Evolutionary conservation across 2,113 vertebrate species (phyloP), one percentile per base, ranked within the genome.

Genomic region (Ptyas mucosa): DNA sequence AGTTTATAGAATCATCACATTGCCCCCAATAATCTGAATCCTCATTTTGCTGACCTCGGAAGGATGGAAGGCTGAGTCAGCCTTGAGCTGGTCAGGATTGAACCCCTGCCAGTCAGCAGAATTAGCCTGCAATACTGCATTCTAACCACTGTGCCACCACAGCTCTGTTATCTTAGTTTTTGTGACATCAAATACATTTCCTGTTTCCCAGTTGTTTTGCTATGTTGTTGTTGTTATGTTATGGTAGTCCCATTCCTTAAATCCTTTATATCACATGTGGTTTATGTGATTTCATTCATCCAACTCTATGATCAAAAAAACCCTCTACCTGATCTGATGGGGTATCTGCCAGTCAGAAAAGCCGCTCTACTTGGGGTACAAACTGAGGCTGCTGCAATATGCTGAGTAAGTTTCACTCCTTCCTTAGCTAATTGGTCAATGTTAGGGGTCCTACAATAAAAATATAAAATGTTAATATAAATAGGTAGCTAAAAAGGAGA

Each of bases 301-400:
- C 15, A 39, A 15, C 5, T 87, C 11, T 57, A 26, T 14, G 15
- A 49, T 75, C 7, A 49, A n/a, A 57, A 24, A 88, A 0, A 0
- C 15, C n/a, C 4, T 90, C 26, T 18, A 98, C 98, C 98, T 97
- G 98, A 98, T 95, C 98, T 91, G 69, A 99, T 94, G 1, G 98
- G 97, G 69, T 99, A 98, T 92, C 98, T 97, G n/a, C 99, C 99
- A 0, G 98, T 98, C 61, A 98, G 97, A 54, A 99, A 98, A 0
- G 98, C 98, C 0, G 98, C 98, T 94, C 98, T 97, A 96, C 98
- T 99, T 0, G 98, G 98, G 0, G 97, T 97, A 92, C 98, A 99
- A 21, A 99, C 95, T 0, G 97, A 96, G 0, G 98, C 98, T 1
- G 98, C 98, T 0, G 98, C 97, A 15, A 99, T 97, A 94, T 99